Percentiles rank a stretch among this genome's conserved stretches.
phyloP scores from a whole-genome alignment of 2,113 vertebrate species.

The Herpetotheres cachinnans region DNA sequence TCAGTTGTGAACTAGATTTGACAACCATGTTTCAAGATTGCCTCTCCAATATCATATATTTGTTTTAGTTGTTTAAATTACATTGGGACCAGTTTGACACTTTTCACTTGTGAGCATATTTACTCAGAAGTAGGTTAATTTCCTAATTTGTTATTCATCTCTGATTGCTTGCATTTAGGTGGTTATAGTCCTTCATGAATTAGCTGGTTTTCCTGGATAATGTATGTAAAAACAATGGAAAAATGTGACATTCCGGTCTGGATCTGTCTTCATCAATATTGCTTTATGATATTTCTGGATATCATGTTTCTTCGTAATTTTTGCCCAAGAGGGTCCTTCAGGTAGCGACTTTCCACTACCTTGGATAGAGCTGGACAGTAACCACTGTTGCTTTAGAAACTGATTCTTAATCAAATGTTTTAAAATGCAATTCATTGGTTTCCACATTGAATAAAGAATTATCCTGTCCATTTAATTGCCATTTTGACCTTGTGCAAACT shows the following conservation, averaged over 20 bases:
- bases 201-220: conserved; percentile 20
- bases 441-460: neutral
- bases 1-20: neutral
- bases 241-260: neutral
- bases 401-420: neutral
- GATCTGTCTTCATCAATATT: neutral
- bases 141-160: conserved; percentile 33
- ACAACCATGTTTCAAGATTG: neutral
- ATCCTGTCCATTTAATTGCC: neutral
- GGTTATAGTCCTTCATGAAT: neutral
- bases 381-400: neutral
- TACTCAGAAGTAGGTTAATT: neutral
- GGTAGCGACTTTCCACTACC: neutral
- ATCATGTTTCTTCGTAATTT: neutral
- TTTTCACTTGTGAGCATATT: conserved; percentile 35
- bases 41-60: neutral
- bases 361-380: neutral
- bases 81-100: neutral
- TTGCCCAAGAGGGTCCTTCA: neutral
- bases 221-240: neutral
- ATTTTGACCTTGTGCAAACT: neutral
- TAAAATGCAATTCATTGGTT: neutral
- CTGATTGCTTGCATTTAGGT: conserved; percentile 5
- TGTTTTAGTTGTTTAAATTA: neutral
- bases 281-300: neutral